Evolutionary conservation across 1,140 invertebrate genomes (phyloP), one percentile per base, ranked within the genome.

Genomic region (Acromyrmex echinatior): DNA sequence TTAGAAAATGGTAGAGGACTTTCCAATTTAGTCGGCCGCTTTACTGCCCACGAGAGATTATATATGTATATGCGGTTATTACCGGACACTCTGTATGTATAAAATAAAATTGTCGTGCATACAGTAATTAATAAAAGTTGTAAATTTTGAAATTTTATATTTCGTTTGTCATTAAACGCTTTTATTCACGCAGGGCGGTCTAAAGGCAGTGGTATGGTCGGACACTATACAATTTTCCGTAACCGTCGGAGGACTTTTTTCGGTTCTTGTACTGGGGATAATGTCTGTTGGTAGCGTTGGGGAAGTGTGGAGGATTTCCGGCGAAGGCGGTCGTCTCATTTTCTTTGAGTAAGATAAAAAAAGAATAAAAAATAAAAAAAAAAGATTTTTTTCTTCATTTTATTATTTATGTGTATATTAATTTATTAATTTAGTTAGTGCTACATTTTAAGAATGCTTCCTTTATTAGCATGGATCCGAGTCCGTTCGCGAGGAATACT

Each of bases 141-240:
- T 6, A 18, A 4, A 18, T 77, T 45, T 25, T 39, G 2, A 16
- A 62, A 25, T 21, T 58, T 25, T 45, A 35, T 0, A 62, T 5
- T 62, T 25, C 3, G 0, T 35, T 25, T 51, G 31, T 49, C 53
- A 18, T 56, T 39, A 39, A 39, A 56, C n/a, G 2, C 3, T 56
- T 16, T 45, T 14, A 21, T 53, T 53, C 21, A 2, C 16, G 3
- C 14, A 97, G 96, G 97, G 97, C 66, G 97, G 97, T 1, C 93
- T 98, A 66, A 96, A 97, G 94, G 97, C 97, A 4, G 97, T 98
- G n/a, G 96, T 98, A 49, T 97, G 96, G 96, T 96, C 97, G 2
- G 97, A 97, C 86, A 96, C 97, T 1, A 95, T 97, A 28, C 97
- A 98, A 88, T 96, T 97, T 51, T 94, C 96, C 60, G 93, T 97